Base-by-base conservation (phyloP, 2,113 vertebrate species). In the Hyperopisus bebe region DNA sequence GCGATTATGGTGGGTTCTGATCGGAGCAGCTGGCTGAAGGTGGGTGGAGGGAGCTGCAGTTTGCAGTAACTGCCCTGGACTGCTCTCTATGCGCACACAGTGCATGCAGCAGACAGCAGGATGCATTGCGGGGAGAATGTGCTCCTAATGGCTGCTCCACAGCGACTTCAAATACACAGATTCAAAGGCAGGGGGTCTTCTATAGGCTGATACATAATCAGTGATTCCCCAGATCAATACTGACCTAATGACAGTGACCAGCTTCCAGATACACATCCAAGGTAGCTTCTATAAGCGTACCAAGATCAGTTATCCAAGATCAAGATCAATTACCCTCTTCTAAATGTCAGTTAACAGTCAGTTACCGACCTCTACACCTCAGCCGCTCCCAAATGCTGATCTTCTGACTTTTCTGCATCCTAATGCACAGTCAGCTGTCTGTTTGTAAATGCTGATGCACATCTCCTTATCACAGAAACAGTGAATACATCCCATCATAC, bases 1-100 rank as follows among this genome's bases (percentile, higher is more conserved):
- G 90, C 89, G 88, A 92, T 92, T 92, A 92, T 62, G 89, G 58
- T 83, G 89, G 85, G 88, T 89, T 93, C 90, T 91, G 91, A 92
- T 93, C 91, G 92, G 91, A 90, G 91, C 89, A 42, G 74, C 50
- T 27, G 42, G 80, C 83, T 70, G 74, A 90, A 90, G 89, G 70
- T 83, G 90, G 74, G 84, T 27, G 84, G 89, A 91, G 39, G 89
- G 90, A 62, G 62, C 90, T 58, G 88, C 53, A 87, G 87, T 89
- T 90, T 55, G 83, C 86, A 89, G 88, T 80, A 89, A 66, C 55
- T 19, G 27, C 88, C 42, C n/a, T 50, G 85, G 39, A 66, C 85
- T 50, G 55, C 88, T 90, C 42, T n/a, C 21, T 39, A 24, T 35
- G 46, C 24, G 3, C 17, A 70, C 46, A 27, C 46, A 46, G 62